Evolutionary conservation across 1,140 invertebrate genomes (phyloP), one percentile per base, ranked within the genome.

Genomic region (Bombyx mandarina): DNA sequence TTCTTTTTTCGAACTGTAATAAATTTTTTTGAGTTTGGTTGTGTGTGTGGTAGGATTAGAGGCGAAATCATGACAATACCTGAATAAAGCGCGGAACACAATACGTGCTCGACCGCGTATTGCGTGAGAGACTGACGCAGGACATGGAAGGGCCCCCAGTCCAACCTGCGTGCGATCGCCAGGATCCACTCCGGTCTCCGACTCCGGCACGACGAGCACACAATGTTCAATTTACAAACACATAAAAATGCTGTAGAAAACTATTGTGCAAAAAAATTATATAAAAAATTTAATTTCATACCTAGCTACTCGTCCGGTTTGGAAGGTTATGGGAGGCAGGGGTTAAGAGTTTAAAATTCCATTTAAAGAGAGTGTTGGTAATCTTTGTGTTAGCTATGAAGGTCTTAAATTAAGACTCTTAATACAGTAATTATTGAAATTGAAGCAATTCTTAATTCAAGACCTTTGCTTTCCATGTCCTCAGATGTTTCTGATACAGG

Each of bases 221-320:
- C n/a, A n/a, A n/a, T n/a, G n/a, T n/a, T n/a, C n/a, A n/a, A n/a
- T n/a, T n/a, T n/a, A n/a, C n/a, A n/a, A n/a, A n/a, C n/a, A n/a
- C n/a, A n/a, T 0, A 45, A 63, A 35, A 35, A 35, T 35, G 26
- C 26, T 4, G 4, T 4, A 35, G 26, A 35, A 2, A 35, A 35
- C 4, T 35, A 35, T 35, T 35, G 26, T 35, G 26, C 26, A 35
- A 1, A 35, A 2, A 4, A 35, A n/a, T 35, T 35, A 50, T 9
- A 63, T 66, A 35, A 35, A 22, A 45, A 57, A 12, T 69, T 65
- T 54, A 54, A 52, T 26, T 69, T 66, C 51, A 57, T 54, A 9
- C 67, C 64, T 8, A 49, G 53, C 6, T 63, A 66, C 22, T 52
- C 61, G 7, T 54, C 67, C 47, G 58, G 66, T 63, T 66, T 51